A percentile compares a stretch with the other conserved stretches of the same genome.
Evolutionary conservation across 2,113 vertebrate genomes (phyloP).

Genomic region (Oryzias melastigma): DNA sequence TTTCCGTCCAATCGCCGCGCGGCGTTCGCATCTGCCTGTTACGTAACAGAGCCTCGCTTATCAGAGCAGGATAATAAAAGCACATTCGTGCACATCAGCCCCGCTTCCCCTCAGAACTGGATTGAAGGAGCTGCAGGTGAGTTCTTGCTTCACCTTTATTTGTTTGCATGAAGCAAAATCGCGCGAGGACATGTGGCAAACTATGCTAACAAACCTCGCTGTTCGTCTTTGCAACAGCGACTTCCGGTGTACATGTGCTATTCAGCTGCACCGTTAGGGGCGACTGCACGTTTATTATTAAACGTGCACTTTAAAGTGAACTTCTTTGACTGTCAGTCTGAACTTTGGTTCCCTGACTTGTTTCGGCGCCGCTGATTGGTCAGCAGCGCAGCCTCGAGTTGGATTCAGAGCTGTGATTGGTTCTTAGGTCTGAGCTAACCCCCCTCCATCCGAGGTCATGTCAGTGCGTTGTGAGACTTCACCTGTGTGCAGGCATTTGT

Average conservation of each 20-base stretch:
- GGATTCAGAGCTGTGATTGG: slow-evolving; percentile 12
- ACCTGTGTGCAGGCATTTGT: too few relatives aligned
- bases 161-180: neutral
- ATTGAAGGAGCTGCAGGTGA: neutral
- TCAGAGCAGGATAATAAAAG: slow-evolving; percentile 49
- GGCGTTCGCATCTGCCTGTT: too few relatives aligned
- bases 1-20: too few relatives aligned
- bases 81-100: neutral
- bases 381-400: neutral
- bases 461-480: neutral
- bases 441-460: slow-evolving; percentile 6
- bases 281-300: neutral
- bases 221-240: too few relatives aligned
- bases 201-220: neutral
- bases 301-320: neutral
- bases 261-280: neutral
- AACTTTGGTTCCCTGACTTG: neutral
- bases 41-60: too few relatives aligned
- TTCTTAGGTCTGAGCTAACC: neutral
- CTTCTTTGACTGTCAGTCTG: neutral
- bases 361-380: slow-evolving; percentile 31
- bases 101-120: too few relatives aligned
- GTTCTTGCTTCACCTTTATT: neutral
- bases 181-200: neutral
- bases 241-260: too few relatives aligned